These are phyloP conservation scores for Pelvicachromis taeniatus DNA, from an alignment of 2,113 vertebrate genomes.

Conservation along the genomic window DNA sequence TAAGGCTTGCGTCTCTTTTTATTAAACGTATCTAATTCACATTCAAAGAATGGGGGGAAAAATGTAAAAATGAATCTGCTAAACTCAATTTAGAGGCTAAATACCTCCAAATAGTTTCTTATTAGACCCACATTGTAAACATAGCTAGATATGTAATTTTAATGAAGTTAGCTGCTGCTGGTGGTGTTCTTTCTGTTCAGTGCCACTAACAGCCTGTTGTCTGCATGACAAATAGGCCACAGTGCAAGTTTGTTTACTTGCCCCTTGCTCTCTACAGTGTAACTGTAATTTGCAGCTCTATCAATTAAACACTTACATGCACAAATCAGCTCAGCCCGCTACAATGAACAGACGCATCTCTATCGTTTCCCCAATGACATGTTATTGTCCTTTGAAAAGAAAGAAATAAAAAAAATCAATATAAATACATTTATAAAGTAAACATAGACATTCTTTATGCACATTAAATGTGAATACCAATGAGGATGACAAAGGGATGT, in stretches of 20 bases:
- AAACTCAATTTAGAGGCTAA: not conserved
- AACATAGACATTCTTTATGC: not conserved
- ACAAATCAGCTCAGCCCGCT: not conserved
- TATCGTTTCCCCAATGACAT: not conserved
- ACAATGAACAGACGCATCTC: not conserved
- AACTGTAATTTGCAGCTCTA: not conserved
- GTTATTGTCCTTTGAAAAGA: not conserved
- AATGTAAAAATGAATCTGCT: not conserved
- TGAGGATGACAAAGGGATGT: not conserved
- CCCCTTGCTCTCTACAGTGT: not conserved
- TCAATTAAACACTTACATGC: not conserved
- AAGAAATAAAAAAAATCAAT: not conserved
- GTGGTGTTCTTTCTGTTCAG: not conserved
- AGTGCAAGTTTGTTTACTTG: not conserved
- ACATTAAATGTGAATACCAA: not conserved
- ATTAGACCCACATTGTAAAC: not conserved
- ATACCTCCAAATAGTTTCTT: not conserved
- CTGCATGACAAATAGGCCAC: not conserved
- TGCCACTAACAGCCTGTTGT: not conserved
- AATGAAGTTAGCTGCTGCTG: not conserved
- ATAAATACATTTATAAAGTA: not conserved
- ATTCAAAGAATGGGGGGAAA: not conserved
- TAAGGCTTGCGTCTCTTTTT: not conserved
- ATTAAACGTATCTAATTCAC: not conserved
- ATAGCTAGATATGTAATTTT: not conserved